Base-by-base conservation (phyloP, 1,140 invertebrate genomes). In the Ostrea edulis region DNA sequence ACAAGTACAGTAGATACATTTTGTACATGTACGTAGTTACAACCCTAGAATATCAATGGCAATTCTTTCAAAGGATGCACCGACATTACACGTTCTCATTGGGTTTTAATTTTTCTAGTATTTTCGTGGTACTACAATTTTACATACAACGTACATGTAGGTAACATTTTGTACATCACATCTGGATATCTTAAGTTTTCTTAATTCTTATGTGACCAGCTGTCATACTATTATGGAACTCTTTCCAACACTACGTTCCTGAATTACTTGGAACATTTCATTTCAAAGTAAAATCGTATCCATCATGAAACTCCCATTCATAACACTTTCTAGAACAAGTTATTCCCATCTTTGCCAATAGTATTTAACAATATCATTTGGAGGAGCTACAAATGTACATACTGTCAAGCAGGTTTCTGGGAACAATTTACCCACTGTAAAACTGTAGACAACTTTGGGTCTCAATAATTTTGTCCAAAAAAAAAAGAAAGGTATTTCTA, bases 291-390 rank as follows among this genome's bases (percentile, higher is more conserved):
- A 20, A 20, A 20, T 17, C 22, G 1, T 65, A 35, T 86, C 85
- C 85, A 44, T 86, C 12, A 52, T 86, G 11, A 71, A 20, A 58
- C 55, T 51, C 44, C 52, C 68, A 81, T 54, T 81, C 81, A 11
- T 22, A 81, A 22, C 62, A 86, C 77, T 29, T 35, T 52, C n/a
- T 51, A 86, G 17, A 7, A 71, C 65, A 20, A 85, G 22, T 22
- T 0, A 58, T 20, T 65, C 22, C 22, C 22, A 85, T 12, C 85
- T 68, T 14, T 29, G 52, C 85, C 85, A 86, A 29, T 77, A 86
- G 22, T 25, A 86, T 53, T 86, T 86, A 20, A 85, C 22, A 7
- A 35, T 65, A 20, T 12, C 35, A 35, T 54, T 68, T 35, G 22
- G n/a, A 17, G 52, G 44, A 0, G 62, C 12, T 71, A 86, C n/a